Evolutionary conservation across 2,888 invertebrate genomes (phyloP), one percentile per base, ranked within the genome.

Genomic region (Rapana venosa): DNA sequence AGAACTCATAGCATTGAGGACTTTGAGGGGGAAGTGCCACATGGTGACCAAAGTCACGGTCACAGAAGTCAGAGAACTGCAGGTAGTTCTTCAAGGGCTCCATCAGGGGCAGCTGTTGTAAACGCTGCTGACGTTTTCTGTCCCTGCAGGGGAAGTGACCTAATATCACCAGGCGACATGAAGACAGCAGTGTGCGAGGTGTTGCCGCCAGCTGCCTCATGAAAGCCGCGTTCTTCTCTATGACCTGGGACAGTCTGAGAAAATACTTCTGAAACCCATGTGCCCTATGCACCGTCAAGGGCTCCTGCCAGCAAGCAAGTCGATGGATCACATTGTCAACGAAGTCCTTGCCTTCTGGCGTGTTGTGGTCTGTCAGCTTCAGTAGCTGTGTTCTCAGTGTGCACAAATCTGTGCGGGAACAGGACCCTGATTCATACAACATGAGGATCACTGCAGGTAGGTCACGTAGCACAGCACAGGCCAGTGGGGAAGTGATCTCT

Each of bases 41-140:
- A 26, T 58, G 17, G 58, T 36, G 6, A 11, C 56, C 83, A 58
- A 58, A 85, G 56, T 85, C 30, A n/a, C 58, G 85, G 30, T 58
- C 58, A 56, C 56, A 56, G 85, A 85, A 58, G 85, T 85, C 85
- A 15, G 58, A n/a, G 58, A 85, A 85, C 56, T 56, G n/a, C 56
- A 85, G n/a, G 85, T 85, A 58, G 17, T 58, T 58, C 85, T 58
- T 85, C 85, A 58, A 6, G 22, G 30, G 20, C 30, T 0, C n/a
- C 20, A 58, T n/a, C 56, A 85, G 85, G 30, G n/a, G 85, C 15
- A 85, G 58, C 58, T 6, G 56, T 17, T 5, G 8, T 30, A 85
- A 0, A 15, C 30, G n/a, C 30, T 56, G 22, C 2, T 56, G n/a
- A 56, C 47, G 56, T 15, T 22, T 4, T 56, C 58, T 85, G 85